Evolutionary conservation across 2,888 invertebrate genomes (phyloP).

Genomic region (Mythimna lalbum): DNA sequence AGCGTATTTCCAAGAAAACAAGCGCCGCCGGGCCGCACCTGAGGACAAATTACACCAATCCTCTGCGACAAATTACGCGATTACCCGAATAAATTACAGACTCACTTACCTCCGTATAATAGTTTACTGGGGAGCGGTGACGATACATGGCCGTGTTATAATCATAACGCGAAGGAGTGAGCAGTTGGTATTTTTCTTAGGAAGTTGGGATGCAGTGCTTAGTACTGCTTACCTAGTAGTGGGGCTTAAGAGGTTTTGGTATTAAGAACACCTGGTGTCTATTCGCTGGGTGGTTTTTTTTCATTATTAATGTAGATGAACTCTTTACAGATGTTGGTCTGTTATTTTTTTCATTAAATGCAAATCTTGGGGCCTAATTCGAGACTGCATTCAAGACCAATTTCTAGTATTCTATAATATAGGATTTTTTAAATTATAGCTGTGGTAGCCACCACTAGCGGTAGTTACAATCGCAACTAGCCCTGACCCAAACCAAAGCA

Average conservation of each 20-base stretch:
- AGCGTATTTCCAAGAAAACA: constrained; percentile 68
- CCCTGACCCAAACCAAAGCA: too few species aligned
- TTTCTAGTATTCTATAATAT: too few species aligned
- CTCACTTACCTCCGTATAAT: constrained; percentile 71
- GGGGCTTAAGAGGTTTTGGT: constrained; percentile 31
- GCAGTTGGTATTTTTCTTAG: constrained; percentile 50
- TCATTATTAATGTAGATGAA: background rate
- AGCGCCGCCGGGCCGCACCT: constrained; percentile 70
- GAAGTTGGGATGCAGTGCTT: constrained; percentile 39
- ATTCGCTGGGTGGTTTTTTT: background rate
- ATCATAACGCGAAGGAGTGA: constrained; percentile 51
- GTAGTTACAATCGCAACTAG: too few species aligned
- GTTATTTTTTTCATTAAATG: background rate
- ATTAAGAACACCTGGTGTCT: constrained; percentile 30
- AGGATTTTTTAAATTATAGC: too few species aligned
- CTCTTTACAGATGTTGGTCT: background rate
- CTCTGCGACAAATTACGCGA: constrained; percentile 82
- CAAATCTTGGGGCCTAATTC: background rate
- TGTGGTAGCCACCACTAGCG: too few species aligned
- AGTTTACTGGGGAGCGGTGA: constrained; percentile 68
- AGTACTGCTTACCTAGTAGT: constrained; percentile 7
- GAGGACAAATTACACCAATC: constrained; percentile 80
- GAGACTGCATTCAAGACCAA: background rate
- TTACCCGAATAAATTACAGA: constrained; percentile 84
- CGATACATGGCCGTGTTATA: constrained; percentile 70